These are phyloP conservation scores for Hemistola chrysoprasaria DNA, from an alignment of 2,888 invertebrate genomes.

Conservation along the genomic window DNA sequence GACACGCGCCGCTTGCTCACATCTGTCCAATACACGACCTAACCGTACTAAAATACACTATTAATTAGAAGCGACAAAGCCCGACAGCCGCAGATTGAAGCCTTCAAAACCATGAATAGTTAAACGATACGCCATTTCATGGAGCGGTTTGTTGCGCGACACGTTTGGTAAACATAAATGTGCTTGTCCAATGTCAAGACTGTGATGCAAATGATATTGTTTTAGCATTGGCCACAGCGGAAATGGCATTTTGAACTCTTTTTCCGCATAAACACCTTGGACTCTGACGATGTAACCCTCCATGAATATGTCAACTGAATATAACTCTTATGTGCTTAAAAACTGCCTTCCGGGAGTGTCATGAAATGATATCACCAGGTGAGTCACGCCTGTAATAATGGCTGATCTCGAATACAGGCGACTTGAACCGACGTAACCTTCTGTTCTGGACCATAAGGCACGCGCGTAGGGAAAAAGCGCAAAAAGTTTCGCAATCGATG, in stretches of 20 bases:
- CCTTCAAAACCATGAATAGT: slow-evolving; percentile 9
- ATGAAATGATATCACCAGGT: slow-evolving; percentile 67
- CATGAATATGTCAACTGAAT: slow-evolving; percentile 27
- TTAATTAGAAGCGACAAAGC: slow-evolving; percentile 13
- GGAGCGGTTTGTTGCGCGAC: slow-evolving; percentile 3
- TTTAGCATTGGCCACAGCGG: slow-evolving; percentile 38
- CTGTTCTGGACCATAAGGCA: slow-evolving; percentile 56
- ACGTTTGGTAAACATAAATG: slow-evolving; percentile 30
- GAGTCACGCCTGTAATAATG: slow-evolving; percentile 58
- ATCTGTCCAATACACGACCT: slow-evolving; percentile 51
- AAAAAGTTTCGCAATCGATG: slow-evolving; percentile 56
- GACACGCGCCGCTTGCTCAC: slow-evolving; percentile 69
- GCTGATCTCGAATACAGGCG: slow-evolving; percentile 48
- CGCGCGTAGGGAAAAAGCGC: slow-evolving; percentile 52
- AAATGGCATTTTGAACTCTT: slow-evolving; percentile 38
- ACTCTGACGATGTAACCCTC: too few species aligned
- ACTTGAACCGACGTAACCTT: slow-evolving; percentile 68
- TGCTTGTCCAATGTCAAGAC: slow-evolving; percentile 43
- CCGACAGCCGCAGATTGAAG: slow-evolving; percentile 13
- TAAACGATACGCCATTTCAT: neutral
- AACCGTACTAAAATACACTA: slow-evolving; percentile 39
- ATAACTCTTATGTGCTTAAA: slow-evolving; percentile 31
- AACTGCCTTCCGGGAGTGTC: slow-evolving; percentile 36
- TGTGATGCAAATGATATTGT: slow-evolving; percentile 39
- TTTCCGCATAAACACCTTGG: slow-evolving; percentile 41